A percentile compares a stretch with the other conserved stretches of the same genome.
phyloP scores from a whole-genome alignment of 2,888 invertebrate genomes.

The Dione juno region DNA sequence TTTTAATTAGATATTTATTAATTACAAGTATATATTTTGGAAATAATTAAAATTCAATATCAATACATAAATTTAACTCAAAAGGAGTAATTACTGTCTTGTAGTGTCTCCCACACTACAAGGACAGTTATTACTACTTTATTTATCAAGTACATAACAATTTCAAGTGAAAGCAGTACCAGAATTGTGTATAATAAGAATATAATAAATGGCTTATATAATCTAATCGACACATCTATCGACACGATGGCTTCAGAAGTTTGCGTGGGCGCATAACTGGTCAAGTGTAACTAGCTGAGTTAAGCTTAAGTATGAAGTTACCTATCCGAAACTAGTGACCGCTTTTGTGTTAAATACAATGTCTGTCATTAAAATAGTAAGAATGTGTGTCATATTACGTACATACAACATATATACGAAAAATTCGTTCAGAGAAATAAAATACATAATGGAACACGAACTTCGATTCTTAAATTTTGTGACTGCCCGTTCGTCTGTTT shows the following conservation, averaged over 20 bases:
- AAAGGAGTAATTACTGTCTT: neutral
- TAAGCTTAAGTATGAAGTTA: neutral
- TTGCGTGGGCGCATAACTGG: slow-evolving; percentile 34
- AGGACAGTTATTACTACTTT: slow-evolving; percentile 25
- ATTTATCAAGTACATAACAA: slow-evolving; percentile 36
- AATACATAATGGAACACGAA: too few relatives aligned
- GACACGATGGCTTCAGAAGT: slow-evolving; percentile 32
- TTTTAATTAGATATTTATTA: too few relatives aligned
- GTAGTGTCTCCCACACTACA: too few relatives aligned
- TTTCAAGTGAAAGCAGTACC: slow-evolving; percentile 42
- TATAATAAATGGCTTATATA: slow-evolving; percentile 49
- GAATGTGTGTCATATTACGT: too few relatives aligned
- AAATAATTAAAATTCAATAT: neutral
- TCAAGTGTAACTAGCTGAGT: slow-evolving; percentile 1
- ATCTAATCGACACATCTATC: slow-evolving; percentile 53
- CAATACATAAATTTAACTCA: neutral
- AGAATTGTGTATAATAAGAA: slow-evolving; percentile 47
- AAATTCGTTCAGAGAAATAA: too few relatives aligned
- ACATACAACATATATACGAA: too few relatives aligned
- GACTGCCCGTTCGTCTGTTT: too few relatives aligned
- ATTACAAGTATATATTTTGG: too few relatives aligned
- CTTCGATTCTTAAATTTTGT: too few relatives aligned
- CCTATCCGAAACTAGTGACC: neutral
- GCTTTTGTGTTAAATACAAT: neutral
- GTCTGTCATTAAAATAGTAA: too few relatives aligned